Evolutionary conservation across 2,888 invertebrate species (phyloP).

Genomic region (Globia sparganii): DNA sequence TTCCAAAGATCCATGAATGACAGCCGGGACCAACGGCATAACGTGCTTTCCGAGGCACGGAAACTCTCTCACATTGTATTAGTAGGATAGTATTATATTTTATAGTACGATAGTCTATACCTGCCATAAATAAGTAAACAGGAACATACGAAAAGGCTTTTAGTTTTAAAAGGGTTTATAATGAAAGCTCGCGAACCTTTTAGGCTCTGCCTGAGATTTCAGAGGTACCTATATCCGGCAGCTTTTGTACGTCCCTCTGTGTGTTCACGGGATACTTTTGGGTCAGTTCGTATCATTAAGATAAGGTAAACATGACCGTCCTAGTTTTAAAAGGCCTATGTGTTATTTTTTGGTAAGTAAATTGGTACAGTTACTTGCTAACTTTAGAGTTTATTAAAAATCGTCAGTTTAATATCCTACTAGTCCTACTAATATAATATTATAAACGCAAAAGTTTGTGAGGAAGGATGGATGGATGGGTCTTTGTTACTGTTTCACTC

Average conservation of each 20-base stretch:
- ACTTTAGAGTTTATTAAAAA: not conserved
- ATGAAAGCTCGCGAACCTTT: slow-evolving; percentile 56
- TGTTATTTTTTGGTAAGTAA: not conserved
- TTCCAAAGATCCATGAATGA: too few relatives aligned
- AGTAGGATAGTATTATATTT: not conserved
- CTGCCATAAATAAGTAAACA: slow-evolving; percentile 27
- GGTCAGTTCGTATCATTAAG: slow-evolving; percentile 9
- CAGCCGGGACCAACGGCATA: too few relatives aligned
- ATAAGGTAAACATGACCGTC: slow-evolving; percentile 4
- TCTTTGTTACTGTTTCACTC: too few relatives aligned
- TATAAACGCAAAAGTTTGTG: too few relatives aligned
- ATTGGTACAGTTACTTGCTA: not conserved
- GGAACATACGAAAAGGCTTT: slow-evolving; percentile 59
- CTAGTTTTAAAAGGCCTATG: not conserved
- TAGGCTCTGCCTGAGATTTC: slow-evolving; percentile 42
- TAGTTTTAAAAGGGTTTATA: slow-evolving; percentile 62
- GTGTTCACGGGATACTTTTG: slow-evolving; percentile 15
- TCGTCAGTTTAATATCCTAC: too few relatives aligned
- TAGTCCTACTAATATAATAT: too few relatives aligned
- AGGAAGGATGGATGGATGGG: too few relatives aligned
- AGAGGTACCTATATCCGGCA: slow-evolving; percentile 39
- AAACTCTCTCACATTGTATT: too few relatives aligned
- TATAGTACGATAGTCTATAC: not conserved
- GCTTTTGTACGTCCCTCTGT: slow-evolving; percentile 20
- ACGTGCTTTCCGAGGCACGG: too few relatives aligned